phyloP scores from a whole-genome alignment of 2,888 invertebrate genomes.

The Anagyrus pseudococci region DNA sequence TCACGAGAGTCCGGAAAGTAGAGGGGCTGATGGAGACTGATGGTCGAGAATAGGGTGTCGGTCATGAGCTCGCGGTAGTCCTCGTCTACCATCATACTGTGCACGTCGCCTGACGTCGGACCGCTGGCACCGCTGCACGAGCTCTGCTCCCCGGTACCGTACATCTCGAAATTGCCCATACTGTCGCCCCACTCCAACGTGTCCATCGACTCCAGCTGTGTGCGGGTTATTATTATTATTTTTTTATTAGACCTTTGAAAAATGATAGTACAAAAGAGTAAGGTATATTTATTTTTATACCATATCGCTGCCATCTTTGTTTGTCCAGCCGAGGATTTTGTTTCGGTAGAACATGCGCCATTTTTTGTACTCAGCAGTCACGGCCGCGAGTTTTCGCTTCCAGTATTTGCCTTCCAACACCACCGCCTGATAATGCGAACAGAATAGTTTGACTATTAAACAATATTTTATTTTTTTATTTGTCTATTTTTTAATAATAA shows the following conservation, averaged over 20 bases:
- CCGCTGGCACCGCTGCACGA: constrained; percentile 50
- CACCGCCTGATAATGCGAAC: constrained; percentile 76
- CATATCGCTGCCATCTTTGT: constrained; percentile 77
- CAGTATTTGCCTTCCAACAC: constrained; percentile 99
- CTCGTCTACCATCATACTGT: constrained; percentile 80
- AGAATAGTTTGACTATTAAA: too few relatives aligned
- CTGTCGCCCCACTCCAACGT: constrained; percentile 71
- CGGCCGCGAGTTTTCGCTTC: constrained; percentile 95
- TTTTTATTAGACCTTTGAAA: neutral
- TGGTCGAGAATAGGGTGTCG: constrained; percentile 89
- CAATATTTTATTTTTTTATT: too few relatives aligned
- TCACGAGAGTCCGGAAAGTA: constrained; percentile 97
- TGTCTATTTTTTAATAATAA: constrained; percentile 15
- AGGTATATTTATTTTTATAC: constrained; percentile 49
- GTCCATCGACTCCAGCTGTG: constrained; percentile 75
- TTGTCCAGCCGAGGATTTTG: constrained; percentile 77
- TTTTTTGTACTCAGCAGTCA: constrained; percentile 98
- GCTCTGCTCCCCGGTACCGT: constrained; percentile 49
- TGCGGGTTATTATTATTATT: neutral
- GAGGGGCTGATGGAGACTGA: constrained; percentile 84
- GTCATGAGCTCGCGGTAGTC: constrained; percentile 88
- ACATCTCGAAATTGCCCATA: constrained; percentile 49
- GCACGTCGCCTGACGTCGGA: constrained; percentile 64
- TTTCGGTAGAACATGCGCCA: constrained; percentile 94
- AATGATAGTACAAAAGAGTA: neutral